Evolutionary conservation across 2,797 vertebrate species (phyloP), one percentile per base, ranked within the genome.

Genomic region (Pristis pectinata): DNA sequence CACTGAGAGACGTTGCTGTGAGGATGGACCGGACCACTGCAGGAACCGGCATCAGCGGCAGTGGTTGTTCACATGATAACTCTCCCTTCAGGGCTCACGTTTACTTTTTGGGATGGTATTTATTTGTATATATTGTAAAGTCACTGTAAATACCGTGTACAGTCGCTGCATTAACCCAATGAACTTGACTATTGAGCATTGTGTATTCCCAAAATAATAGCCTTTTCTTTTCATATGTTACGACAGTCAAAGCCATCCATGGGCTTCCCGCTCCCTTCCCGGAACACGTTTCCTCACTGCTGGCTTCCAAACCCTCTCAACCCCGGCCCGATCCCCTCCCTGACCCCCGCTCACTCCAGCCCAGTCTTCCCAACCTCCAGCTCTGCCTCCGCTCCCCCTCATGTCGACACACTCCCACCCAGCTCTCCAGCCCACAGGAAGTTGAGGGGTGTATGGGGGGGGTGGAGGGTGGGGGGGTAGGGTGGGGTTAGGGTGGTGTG

Each of bases 71-170:
- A 13, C 64, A 11, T 49, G 74, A 53, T 17, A 37, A 53, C 30
- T 15, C 41, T 30, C 41, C 41, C 27, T 72, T 74, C 49, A 41
- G 91, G 13, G 24, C 27, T 30, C 89, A 3, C 1, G 41, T 49
- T 49, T 74, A 72, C 91, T 93, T 49, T 93, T 72, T 17, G 91
- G 49, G 64, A 53, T 6, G 41, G 30, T 94, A 94, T 94, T 94
- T 94, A 94, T 94, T 94, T 94, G 92, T 94, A 94, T 74, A 94
- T 76, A 74, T 49, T 94, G 92, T 94, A 93, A 70, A 93, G 72
- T 24, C n/a, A 6, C 61, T 93, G 91, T 93, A 94, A 94, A 94
- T 94, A 94, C 49, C 27, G 9, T 93, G 67, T 74, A 93, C 9
- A 22, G 49, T 93, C 74, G 44, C 34, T 74, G 34, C 70, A 74